Conservation (phyloP, 2,888 invertebrate species). For the Coenonympha arcania region DNA sequence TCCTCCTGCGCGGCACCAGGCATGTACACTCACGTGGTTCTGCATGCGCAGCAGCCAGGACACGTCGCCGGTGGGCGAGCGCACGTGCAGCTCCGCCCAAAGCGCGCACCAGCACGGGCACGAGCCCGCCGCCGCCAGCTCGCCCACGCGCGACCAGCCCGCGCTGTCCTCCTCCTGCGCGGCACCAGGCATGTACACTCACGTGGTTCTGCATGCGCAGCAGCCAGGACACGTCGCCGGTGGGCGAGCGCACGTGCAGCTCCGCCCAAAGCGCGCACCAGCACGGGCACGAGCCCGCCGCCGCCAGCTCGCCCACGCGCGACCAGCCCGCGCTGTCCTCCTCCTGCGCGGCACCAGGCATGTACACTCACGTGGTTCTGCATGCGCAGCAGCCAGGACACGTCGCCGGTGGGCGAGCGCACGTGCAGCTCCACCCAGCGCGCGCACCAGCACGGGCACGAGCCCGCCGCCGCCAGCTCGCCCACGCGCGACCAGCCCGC, state of each 20-base stretch:
- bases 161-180: no score
- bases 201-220: conserved; percentile 93
- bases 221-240: conserved; percentile 94
- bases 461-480: conserved; percentile 66
- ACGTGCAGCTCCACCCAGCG: conserved; percentile 93
- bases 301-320: conserved; percentile 59
- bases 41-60: no score
- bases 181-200: no score
- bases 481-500: conserved; percentile 34
- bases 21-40: conserved; percentile 83
- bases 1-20: no score
- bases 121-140: no score
- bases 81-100: conserved; percentile 91
- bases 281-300: conserved; percentile 80
- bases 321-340: no score
- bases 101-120: conserved; percentile 94
- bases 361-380: conserved; percentile 86
- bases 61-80: conserved; percentile 93
- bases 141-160: no score
- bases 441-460: conserved; percentile 91
- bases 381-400: conserved; percentile 93
- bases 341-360: no score
- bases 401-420: conserved; percentile 91
- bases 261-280: conserved; percentile 97
- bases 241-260: conserved; percentile 86